Conservation (phyloP, 2,797 vertebrate genomes). For the Rhyacichthys aspro region DNA sequence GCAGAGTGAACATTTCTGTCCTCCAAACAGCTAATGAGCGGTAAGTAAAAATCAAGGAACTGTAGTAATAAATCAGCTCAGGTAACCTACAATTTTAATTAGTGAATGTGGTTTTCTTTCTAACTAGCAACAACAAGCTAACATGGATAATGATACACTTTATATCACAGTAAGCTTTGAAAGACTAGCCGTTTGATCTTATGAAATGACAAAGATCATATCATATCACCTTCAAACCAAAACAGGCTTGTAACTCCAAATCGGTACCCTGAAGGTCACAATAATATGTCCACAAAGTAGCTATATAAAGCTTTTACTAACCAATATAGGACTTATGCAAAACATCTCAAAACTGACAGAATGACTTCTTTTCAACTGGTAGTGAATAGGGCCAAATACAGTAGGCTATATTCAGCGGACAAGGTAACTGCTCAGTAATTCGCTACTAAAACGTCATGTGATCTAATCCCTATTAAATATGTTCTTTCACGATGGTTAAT, state of each 20-base stretch:
- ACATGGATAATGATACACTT: conserved; percentile 1
- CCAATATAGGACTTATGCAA: conserved; percentile 2
- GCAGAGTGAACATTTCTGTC: conserved; percentile 15
- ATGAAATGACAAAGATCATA: background rate
- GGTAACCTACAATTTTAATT: conserved; percentile 19
- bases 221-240: background rate
- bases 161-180: background rate
- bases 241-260: background rate
- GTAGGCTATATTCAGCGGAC: background rate
- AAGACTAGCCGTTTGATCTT: background rate
- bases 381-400: conserved; percentile 1
- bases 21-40: conserved; percentile 24
- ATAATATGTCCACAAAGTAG: background rate
- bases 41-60: conserved; percentile 3
- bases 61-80: conserved; percentile 15
- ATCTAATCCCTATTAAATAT: conserved; percentile 32
- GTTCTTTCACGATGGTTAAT: conserved; percentile 22
- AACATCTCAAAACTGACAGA: conserved; percentile 1
- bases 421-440: conserved; percentile 9
- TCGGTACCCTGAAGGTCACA: background rate
- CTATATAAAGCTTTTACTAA: background rate
- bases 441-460: background rate
- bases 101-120: conserved; percentile 5
- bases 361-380: too few species aligned
- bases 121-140: background rate